A percentile compares a stretch with the other conserved stretches of the same genome.
phyloP scores from a whole-genome alignment of 1,140 invertebrate species.

The Ganaspis sp. region DNA sequence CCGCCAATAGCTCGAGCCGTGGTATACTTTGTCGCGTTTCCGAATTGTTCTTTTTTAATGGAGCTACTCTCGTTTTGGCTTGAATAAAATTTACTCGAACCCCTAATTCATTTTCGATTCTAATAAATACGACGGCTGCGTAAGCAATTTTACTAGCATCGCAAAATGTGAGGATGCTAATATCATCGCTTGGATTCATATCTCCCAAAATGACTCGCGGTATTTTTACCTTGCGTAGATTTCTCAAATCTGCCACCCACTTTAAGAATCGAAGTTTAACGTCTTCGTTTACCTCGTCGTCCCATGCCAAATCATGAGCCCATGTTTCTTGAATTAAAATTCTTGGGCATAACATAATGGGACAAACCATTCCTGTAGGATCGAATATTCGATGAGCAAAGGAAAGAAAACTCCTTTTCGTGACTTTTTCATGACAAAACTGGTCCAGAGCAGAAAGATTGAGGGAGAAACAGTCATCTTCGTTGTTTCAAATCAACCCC shows the following conservation, averaged over 20 bases:
- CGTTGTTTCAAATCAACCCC: background rate
- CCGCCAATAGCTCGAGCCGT: slow-evolving; percentile 46
- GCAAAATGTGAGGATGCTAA: slow-evolving; percentile 34
- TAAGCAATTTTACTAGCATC: slow-evolving; percentile 33
- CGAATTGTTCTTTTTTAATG: background rate
- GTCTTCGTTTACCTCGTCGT: slow-evolving; percentile 42
- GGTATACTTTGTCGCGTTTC: slow-evolving; percentile 38
- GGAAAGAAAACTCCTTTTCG: background rate
- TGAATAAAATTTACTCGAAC: background rate
- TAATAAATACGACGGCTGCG: background rate
- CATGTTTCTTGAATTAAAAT: slow-evolving; percentile 43
- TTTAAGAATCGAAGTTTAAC: slow-evolving; percentile 36
- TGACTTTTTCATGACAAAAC: slow-evolving; percentile 5
- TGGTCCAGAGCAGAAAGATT: background rate
- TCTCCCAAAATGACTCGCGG: background rate
- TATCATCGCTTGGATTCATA: background rate
- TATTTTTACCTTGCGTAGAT: slow-evolving; percentile 21
- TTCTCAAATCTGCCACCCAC: slow-evolving; percentile 41
- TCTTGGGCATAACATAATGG: slow-evolving; percentile 54
- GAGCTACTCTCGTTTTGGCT: background rate
- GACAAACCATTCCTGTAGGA: slow-evolving; percentile 60
- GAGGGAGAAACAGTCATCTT: background rate
- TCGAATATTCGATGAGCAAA: slow-evolving; percentile 53
- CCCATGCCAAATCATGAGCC: slow-evolving; percentile 55
- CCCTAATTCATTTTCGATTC: background rate